A percentile compares a stretch with the other conserved stretches of the same genome.
Evolutionary conservation across 2,888 invertebrate species (phyloP).

Genomic region (Sphecodes monilicornis): DNA sequence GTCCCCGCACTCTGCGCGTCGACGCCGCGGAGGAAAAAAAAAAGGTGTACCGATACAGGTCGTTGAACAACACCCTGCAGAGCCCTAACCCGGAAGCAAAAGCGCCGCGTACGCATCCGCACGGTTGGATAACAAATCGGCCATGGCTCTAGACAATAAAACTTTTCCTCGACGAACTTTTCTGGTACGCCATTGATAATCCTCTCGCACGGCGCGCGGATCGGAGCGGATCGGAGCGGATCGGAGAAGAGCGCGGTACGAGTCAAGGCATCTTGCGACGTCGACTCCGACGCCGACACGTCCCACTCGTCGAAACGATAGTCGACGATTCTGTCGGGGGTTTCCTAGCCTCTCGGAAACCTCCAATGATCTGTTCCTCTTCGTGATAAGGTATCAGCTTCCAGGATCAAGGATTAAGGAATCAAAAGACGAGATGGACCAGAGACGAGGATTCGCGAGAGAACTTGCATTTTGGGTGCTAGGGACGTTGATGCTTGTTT

Average conservation of each 20-base stretch:
- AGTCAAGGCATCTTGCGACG: neutral
- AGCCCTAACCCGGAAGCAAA: conserved; percentile 81
- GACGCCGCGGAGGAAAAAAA: conserved; percentile 65
- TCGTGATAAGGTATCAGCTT: neutral
- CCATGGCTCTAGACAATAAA: conserved; percentile 82
- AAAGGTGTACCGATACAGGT: conserved; percentile 74
- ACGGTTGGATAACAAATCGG: conserved; percentile 83
- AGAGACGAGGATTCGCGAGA: neutral
- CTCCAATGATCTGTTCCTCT: neutral
- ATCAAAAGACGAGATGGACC: neutral
- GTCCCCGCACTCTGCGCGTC: conserved; percentile 60
- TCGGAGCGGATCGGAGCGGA: too few relatives aligned
- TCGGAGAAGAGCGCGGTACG: neutral
- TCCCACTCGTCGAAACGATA: conserved; percentile 17
- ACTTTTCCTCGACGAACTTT: conserved; percentile 74
- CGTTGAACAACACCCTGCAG: conserved; percentile 75
- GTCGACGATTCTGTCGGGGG: conserved; percentile 8
- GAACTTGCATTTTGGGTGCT: too few relatives aligned
- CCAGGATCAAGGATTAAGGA: neutral
- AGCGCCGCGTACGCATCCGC: conserved; percentile 82
- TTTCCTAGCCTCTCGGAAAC: neutral
- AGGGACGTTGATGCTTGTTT: neutral
- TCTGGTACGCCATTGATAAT: conserved; percentile 69
- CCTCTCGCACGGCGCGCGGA: conserved; percentile 43
- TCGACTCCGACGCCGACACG: conserved; percentile 19